phyloP scores from a whole-genome alignment of 2,113 vertebrate genomes.

The Gavialis gangeticus region DNA sequence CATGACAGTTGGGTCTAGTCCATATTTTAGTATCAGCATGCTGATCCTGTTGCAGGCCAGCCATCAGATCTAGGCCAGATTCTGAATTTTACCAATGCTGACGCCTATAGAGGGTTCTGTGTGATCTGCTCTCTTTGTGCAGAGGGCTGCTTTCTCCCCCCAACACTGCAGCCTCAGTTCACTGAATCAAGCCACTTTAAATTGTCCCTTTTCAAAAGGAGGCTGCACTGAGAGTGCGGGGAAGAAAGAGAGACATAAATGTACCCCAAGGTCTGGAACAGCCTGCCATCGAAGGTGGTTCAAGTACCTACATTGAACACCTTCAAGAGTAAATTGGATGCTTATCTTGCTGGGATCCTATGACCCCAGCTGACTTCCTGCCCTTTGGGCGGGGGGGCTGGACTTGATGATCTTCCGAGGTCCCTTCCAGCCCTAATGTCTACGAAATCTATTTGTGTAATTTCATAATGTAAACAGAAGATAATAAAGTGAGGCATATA shows the following conservation, averaged over 20 bases:
- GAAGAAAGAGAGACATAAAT: neutral
- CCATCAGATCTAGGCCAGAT: no score
- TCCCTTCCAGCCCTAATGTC: neutral
- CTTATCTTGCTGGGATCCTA: neutral
- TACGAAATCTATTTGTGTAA: neutral
- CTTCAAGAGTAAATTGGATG: neutral
- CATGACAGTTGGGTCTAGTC: no score
- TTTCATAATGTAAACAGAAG: neutral
- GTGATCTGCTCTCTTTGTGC: no score
- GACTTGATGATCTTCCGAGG: rapidly evolving
- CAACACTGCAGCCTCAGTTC: no score
- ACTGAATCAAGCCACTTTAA: no score
- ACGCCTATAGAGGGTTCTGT: no score
- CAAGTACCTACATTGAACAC: rapidly evolving
- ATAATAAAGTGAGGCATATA: no score
- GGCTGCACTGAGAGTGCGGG: no score
- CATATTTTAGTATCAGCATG: no score
- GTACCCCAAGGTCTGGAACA: neutral
- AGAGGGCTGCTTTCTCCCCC: no score
- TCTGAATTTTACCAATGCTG: no score
- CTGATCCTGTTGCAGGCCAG: no score
- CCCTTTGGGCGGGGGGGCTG: neutral
- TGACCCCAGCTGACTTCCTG: neutral
- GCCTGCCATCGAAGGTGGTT: neutral
- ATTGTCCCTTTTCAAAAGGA: neutral